A percentile compares a stretch with the other conserved stretches of the same genome.
Conservation (phyloP, 2,113 vertebrate genomes). For the Eublepharis macularius region DNA sequence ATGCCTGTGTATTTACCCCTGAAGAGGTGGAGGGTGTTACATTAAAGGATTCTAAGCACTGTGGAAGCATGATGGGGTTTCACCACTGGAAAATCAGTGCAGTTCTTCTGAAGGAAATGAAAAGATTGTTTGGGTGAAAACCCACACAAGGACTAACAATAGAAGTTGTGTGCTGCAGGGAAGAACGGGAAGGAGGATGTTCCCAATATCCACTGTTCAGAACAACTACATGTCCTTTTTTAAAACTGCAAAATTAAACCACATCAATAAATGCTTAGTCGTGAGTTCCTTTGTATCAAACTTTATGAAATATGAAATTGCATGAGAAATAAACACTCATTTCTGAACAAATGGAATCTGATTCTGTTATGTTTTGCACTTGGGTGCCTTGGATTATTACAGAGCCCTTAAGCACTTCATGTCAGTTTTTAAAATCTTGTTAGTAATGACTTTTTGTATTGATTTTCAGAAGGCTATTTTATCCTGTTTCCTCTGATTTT, state of each 20-base stretch:
- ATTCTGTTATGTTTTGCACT: conserved; percentile 26
- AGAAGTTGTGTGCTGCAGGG: not conserved
- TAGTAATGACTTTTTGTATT: conserved; percentile 37
- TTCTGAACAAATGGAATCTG: conserved; percentile 11
- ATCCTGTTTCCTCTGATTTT: conserved; percentile 18
- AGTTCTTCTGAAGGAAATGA: not conserved
- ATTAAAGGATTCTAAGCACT: not conserved
- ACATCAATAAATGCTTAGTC: not conserved
- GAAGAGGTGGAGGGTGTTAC: not conserved
- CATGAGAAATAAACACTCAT: conserved; percentile 7
- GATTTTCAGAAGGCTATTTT: conserved; percentile 30
- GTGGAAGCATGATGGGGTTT: not conserved
- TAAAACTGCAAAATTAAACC: conserved; percentile 23
- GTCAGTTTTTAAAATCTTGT: conserved; percentile 26
- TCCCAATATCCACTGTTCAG: not conserved
- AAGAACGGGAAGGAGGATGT: not conserved
- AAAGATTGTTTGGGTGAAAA: not conserved
- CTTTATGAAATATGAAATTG: conserved; percentile 6
- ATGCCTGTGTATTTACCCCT: not conserved
- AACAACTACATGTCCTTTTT: conserved; percentile 21
- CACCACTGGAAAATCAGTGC: not conserved
- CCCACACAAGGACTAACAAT: not conserved
- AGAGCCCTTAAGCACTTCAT: not conserved
- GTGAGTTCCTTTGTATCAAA: not conserved
- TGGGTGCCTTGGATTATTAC: not conserved